Conservation (phyloP, 2,888 invertebrate species). For the Orthosia gothica region DNA sequence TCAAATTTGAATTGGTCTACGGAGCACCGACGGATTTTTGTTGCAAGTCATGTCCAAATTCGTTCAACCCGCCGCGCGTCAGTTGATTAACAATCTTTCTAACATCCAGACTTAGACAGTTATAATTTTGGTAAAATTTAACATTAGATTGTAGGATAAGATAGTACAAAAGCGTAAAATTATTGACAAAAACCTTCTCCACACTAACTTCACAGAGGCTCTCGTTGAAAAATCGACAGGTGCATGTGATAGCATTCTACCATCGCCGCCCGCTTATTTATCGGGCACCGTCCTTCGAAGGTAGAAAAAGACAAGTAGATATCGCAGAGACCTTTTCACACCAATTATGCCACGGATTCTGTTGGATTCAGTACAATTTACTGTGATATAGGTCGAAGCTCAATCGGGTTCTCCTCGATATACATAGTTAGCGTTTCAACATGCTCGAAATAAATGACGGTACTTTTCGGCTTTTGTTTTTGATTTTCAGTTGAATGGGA, state of each 20-base stretch:
- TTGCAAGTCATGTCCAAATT: no score
- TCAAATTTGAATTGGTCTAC: no score
- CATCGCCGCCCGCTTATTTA: conserved; percentile 85
- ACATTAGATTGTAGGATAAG: neutral
- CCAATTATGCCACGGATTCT: conserved; percentile 75
- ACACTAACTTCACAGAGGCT: conserved; percentile 57
- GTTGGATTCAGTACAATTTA: conserved; percentile 63
- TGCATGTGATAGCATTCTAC: conserved; percentile 85
- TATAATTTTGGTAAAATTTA: no score
- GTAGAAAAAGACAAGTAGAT: conserved; percentile 77
- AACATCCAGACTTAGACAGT: no score
- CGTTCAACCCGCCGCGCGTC: no score
- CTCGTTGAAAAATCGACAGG: conserved; percentile 85
- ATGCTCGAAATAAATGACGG: conserved; percentile 31
- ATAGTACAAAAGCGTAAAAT: neutral
- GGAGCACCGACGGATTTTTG: no score
- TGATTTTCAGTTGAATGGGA: no score
- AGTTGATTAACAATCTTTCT: no score
- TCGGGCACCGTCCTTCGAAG: conserved; percentile 75
- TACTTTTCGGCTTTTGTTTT: neutral
- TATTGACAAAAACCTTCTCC: conserved; percentile 66
- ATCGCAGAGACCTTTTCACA: conserved; percentile 70
- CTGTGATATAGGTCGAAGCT: conserved; percentile 58
- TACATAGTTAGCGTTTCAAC: conserved; percentile 22
- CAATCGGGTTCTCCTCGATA: conserved; percentile 31